These are phyloP conservation scores for Hydropsyche betteni DNA, from an alignment of 2,888 invertebrate genomes.

Conservation along the genomic window DNA sequence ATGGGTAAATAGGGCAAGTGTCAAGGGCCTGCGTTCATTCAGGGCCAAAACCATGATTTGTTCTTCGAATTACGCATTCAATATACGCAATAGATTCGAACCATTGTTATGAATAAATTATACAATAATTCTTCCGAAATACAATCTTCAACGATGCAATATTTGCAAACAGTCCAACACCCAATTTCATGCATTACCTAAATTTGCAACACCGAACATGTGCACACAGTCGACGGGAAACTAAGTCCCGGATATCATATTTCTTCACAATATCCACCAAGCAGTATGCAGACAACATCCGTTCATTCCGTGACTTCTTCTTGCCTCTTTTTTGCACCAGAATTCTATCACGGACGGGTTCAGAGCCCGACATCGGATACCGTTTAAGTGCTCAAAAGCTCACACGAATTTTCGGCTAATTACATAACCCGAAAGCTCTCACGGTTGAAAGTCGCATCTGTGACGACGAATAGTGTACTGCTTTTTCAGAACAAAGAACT, in stretches of 20 bases:
- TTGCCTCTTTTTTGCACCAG: constrained; percentile 19
- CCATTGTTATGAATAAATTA: too few species aligned
- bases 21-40: too few species aligned
- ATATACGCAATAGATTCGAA: too few species aligned
- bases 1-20: too few species aligned
- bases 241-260: constrained; percentile 18
- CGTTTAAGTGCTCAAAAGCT: constrained; percentile 11
- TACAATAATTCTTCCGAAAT: too few species aligned
- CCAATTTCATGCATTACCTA: neutral
- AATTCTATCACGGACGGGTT: constrained; percentile 38
- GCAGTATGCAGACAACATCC: constrained; percentile 23
- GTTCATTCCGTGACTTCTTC: constrained; percentile 1
- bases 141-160: too few species aligned
- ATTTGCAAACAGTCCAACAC: neutral
- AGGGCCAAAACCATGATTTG: too few species aligned
- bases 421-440: too few species aligned
- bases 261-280: constrained; percentile 17
- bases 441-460: neutral
- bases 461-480: neutral
- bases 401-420: too few species aligned
- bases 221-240: neutral
- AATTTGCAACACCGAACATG: neutral
- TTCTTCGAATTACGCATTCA: too few species aligned
- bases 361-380: constrained; percentile 27
- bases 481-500: constrained; percentile 9